Conservation (phyloP, 2,888 invertebrate genomes). For the Sycophila texana region DNA sequence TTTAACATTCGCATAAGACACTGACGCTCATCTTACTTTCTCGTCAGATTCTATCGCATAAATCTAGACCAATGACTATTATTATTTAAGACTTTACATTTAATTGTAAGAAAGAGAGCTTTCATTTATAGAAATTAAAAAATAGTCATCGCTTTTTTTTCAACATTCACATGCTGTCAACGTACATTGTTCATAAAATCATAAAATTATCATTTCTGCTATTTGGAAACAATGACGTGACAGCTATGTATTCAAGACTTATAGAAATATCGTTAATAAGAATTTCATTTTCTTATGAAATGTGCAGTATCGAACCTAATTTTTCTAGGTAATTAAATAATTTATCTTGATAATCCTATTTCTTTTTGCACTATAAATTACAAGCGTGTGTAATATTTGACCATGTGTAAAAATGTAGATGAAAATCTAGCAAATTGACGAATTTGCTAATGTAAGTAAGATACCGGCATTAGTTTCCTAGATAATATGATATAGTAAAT, state of each 20-base stretch:
- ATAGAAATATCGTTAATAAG: slow-evolving; percentile 21
- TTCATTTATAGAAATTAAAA: slow-evolving; percentile 29
- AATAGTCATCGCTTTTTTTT: slow-evolving; percentile 23
- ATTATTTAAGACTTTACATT: slow-evolving; percentile 65
- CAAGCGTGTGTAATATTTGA: slow-evolving; percentile 28
- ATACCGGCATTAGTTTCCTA: slow-evolving; percentile 56
- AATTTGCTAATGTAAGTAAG: slow-evolving; percentile 54
- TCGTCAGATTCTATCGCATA: slow-evolving; percentile 24
- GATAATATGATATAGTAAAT: slow-evolving; percentile 48
- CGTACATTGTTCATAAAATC: slow-evolving; percentile 41
- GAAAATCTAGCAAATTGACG: slow-evolving; percentile 45
- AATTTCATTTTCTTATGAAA: slow-evolving; percentile 22
- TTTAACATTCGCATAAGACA: slow-evolving; percentile 11
- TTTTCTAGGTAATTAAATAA: slow-evolving; percentile 44
- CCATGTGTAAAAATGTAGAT: slow-evolving; percentile 51
- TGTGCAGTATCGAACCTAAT: slow-evolving; percentile 43
- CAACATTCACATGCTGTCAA: slow-evolving; percentile 1
- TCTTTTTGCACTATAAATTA: slow-evolving; percentile 50
- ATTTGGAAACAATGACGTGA: slow-evolving; percentile 47
- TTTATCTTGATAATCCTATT: slow-evolving; percentile 31
- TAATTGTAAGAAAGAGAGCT: slow-evolving; percentile 28
- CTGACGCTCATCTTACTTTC: neutral
- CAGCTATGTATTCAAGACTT: slow-evolving; percentile 42
- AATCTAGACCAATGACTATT: slow-evolving; percentile 73
- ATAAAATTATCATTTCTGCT: no score